A percentile compares a stretch with the other conserved stretches of the same genome.
Evolutionary conservation across 2,113 vertebrate genomes (phyloP).

Genomic region (Peromyscus maniculatus): DNA sequence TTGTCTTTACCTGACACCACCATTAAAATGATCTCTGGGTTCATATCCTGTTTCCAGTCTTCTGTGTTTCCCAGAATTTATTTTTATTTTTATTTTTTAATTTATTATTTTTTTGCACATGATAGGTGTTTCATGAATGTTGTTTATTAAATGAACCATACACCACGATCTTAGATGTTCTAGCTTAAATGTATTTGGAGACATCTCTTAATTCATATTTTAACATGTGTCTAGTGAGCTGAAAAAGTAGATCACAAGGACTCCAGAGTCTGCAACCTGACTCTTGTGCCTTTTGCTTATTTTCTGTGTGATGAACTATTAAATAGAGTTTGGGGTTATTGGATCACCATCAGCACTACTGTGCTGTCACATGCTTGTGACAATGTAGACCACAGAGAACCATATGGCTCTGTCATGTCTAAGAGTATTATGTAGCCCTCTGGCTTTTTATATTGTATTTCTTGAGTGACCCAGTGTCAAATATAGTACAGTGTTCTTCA

Average conservation of each 20-base stretch:
- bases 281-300: not conserved
- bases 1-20: not conserved
- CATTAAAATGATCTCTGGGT: not conserved
- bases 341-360: not conserved
- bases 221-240: not conserved
- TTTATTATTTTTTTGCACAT: not conserved
- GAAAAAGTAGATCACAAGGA: not conserved
- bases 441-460: not conserved
- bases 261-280: not conserved
- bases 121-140: constrained; percentile 32
- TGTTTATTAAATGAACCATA: not conserved
- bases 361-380: not conserved
- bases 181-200: not conserved
- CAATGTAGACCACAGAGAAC: not conserved
- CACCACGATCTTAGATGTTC: not conserved
- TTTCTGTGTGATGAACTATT: not conserved
- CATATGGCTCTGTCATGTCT: not conserved
- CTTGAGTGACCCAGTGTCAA: not conserved
- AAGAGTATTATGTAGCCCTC: not conserved
- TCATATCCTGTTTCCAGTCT: not conserved
- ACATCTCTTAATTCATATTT: constrained; percentile 2
- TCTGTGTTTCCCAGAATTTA: not conserved
- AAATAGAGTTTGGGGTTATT: not conserved
- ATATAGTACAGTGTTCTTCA: not conserved
- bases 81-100: too few species aligned